phyloP scores from a whole-genome alignment of 2,888 invertebrate genomes.

The Eudemis profundana region DNA sequence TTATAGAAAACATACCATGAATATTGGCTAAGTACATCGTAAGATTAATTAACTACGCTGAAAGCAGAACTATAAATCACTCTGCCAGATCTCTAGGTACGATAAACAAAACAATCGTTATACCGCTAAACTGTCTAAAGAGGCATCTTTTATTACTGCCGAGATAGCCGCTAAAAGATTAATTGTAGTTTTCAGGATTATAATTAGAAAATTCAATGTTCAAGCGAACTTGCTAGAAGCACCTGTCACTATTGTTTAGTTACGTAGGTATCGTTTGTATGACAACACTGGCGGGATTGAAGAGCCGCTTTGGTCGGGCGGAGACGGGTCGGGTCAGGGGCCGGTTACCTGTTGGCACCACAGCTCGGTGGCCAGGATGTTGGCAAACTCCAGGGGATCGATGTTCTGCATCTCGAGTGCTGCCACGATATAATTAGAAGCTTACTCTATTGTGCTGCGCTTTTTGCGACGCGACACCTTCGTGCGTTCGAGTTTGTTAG shows the following conservation, averaged over 20 bases:
- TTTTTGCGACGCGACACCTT: conserved; percentile 85
- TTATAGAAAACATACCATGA: conserved; percentile 9
- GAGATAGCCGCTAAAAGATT: conserved; percentile 31
- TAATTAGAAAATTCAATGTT: conserved; percentile 25
- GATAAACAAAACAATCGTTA: conserved; percentile 50
- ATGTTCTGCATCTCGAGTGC: conserved; percentile 84
- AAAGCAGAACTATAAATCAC: conserved; percentile 63
- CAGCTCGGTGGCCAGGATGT: conserved; percentile 93
- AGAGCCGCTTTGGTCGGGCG: neutral
- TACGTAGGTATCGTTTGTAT: neutral
- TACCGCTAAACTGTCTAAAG: conserved; percentile 41
- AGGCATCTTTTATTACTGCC: conserved; percentile 41
- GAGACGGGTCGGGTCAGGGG: conserved; percentile 5
- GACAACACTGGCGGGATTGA: neutral
- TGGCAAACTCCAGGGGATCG: conserved; percentile 94
- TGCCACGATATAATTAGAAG: conserved; percentile 84
- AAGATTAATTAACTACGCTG: conserved; percentile 54
- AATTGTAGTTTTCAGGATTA: conserved; percentile 33
- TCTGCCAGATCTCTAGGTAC: conserved; percentile 54
- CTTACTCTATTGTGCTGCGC: conserved; percentile 85
- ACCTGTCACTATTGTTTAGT: conserved; percentile 33
- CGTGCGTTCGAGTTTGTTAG: conserved; percentile 82
- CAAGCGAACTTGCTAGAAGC: conserved; percentile 25
- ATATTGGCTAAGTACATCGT: conserved; percentile 33
- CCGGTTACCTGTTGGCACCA: conserved; percentile 91